A percentile compares a stretch with the other conserved stretches of the same genome.
These are phyloP conservation scores for Uria aalge DNA, from an alignment of 2,113 vertebrate species.

Conservation along the genomic window DNA sequence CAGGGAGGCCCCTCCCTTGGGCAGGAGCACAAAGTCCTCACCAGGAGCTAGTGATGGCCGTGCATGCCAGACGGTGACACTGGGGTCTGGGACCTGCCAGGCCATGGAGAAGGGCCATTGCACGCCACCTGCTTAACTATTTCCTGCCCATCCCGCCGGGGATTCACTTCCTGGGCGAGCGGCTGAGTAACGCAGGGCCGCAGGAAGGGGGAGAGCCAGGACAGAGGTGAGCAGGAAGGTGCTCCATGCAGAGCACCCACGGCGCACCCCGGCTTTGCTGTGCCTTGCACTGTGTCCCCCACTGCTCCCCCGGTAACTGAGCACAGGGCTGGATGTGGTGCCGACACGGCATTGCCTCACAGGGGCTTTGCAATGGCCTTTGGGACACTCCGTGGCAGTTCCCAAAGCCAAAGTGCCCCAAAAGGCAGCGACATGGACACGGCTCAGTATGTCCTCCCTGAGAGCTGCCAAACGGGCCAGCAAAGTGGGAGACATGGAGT, in stretches of 20 bases:
- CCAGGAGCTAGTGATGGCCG: rapidly evolving
- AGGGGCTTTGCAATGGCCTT: background rate
- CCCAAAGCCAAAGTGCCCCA: background rate
- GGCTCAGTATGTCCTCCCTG: background rate
- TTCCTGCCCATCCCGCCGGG: conserved; percentile 36
- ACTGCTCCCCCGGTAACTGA: background rate
- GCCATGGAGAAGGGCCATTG: background rate
- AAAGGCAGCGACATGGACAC: background rate
- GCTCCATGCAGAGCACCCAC: rapidly evolving
- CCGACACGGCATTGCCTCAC: rapidly evolving
- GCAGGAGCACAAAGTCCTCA: background rate
- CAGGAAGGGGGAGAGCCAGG: background rate
- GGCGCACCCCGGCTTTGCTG: rapidly evolving
- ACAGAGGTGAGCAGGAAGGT: rapidly evolving
- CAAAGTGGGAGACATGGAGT: background rate
- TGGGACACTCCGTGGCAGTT: background rate
- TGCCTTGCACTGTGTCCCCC: background rate
- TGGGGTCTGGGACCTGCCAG: conserved; percentile 2
- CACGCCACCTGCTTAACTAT: background rate
- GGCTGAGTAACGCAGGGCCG: background rate
- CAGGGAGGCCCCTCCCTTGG: too few relatives aligned
- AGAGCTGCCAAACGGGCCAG: rapidly evolving
- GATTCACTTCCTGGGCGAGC: conserved; percentile 23
- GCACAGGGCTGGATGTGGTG: background rate
- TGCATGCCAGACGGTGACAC: rapidly evolving